A percentile compares a stretch with the other conserved stretches of the same genome.
Conservation (phyloP, 2,888 invertebrate species). For the Chrysina gloriosa region DNA sequence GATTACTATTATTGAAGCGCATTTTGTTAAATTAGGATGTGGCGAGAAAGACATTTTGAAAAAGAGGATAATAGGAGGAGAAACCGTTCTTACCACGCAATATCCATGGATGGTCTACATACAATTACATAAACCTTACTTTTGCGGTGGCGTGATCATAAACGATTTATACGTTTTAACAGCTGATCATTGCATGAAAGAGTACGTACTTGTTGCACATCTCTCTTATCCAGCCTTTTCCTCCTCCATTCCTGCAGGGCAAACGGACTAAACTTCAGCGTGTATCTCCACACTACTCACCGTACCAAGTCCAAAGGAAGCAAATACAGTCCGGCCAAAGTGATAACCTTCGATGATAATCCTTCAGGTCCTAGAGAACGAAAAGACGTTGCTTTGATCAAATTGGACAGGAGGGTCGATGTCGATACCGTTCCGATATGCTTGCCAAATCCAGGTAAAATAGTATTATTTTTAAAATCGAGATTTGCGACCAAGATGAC, state of each 20-base stretch:
- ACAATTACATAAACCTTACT: conserved; percentile 64
- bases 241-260: conserved; percentile 11
- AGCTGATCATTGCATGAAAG: conserved; percentile 71
- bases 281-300: conserved; percentile 31
- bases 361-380: conserved; percentile 50
- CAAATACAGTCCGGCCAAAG: not conserved
- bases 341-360: not conserved
- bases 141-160: conserved; percentile 70
- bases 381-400: conserved; percentile 71
- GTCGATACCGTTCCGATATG: conserved; percentile 68
- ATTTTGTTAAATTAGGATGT: conserved; percentile 55
- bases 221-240: not conserved
- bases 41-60: conserved; percentile 53
- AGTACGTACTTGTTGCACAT: conserved; percentile 59
- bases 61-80: conserved; percentile 69
- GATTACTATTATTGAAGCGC: too few species aligned
- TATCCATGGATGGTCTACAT: conserved; percentile 71
- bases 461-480: not conserved
- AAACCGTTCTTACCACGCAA: conserved; percentile 66
- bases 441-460: conserved; percentile 65
- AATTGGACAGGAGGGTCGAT: conserved; percentile 64
- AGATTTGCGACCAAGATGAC: not conserved
- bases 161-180: conserved; percentile 69
- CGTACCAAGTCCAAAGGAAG: conserved; percentile 4
- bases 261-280: conserved; percentile 16